Evolutionary conservation across 2,888 invertebrate genomes (phyloP).

Genomic region (Anoplius nigerrimus): DNA sequence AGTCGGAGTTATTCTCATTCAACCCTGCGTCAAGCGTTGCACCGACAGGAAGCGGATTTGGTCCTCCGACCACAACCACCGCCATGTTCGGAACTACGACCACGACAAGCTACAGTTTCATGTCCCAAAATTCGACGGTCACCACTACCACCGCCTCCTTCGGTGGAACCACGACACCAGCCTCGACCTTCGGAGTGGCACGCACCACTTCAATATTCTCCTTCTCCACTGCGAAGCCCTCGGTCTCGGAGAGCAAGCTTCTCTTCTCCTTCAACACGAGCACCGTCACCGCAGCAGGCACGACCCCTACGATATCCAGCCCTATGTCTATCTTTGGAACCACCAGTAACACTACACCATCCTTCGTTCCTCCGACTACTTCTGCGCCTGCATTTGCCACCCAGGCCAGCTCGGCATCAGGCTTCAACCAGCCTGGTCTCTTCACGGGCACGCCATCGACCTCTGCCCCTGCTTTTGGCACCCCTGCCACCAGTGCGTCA

Average conservation of each 20-base stretch:
- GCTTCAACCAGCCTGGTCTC: not conserved
- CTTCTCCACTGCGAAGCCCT: conserved; percentile 13
- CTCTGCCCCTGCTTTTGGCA: conserved; percentile 8
- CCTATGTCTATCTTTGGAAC: not conserved
- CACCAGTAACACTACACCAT: not conserved
- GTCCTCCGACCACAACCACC: not conserved
- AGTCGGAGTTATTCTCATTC: conserved; percentile 26
- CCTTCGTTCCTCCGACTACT: not conserved
- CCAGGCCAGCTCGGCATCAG: conserved; percentile 5
- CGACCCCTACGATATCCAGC: conserved; percentile 10
- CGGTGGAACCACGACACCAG: conserved; percentile 3
- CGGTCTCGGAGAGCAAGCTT: conserved; percentile 23
- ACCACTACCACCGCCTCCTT: conserved; percentile 14
- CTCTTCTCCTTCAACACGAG: conserved; percentile 44
- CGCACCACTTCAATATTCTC: conserved; percentile 27
- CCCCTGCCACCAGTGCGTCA: conserved; percentile 13
- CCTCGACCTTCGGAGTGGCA: conserved; percentile 21
- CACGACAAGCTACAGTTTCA: conserved; percentile 10
- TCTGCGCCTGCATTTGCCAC: conserved; percentile 10
- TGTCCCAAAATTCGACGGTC: not conserved
- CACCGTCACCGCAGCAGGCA: conserved; percentile 7
- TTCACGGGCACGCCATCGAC: conserved; percentile 36
- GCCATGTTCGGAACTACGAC: conserved; percentile 6
- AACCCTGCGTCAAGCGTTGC: conserved; percentile 1
- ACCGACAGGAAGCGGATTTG: conserved; percentile 22